phyloP scores from a whole-genome alignment of 1,140 invertebrate genomes.

The Cardiocondyla obscurior region DNA sequence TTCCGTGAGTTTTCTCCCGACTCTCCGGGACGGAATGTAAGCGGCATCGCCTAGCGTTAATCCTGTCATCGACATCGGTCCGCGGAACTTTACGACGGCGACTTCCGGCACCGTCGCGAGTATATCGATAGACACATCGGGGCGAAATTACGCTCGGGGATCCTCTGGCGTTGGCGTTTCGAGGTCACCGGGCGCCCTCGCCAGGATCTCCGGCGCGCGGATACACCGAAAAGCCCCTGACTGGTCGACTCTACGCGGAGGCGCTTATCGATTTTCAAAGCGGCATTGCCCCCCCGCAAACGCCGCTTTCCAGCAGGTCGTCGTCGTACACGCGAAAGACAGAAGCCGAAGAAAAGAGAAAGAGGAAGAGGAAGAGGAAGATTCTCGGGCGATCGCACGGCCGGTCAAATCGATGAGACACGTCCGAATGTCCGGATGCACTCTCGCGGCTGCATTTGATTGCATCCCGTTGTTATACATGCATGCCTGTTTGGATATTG shows the following conservation, averaged over 20 bases:
- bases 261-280: slow-evolving; percentile 74
- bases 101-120: slow-evolving; percentile 29
- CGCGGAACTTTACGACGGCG: slow-evolving; percentile 45
- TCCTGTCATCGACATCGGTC: slow-evolving; percentile 59
- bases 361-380: background rate
- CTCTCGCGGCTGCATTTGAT: slow-evolving; percentile 61
- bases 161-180: slow-evolving; percentile 58
- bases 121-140: slow-evolving; percentile 51
- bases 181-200: slow-evolving; percentile 62
- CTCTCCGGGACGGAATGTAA: background rate
- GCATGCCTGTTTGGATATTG: slow-evolving; percentile 52
- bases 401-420: background rate
- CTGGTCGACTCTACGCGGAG: slow-evolving; percentile 70
- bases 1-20: background rate
- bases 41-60: slow-evolving; percentile 36
- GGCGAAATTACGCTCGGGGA: slow-evolving; percentile 50
- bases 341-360: background rate
- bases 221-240: slow-evolving; percentile 72
- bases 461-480: slow-evolving; percentile 47
- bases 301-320: slow-evolving; percentile 61
- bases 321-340: background rate
- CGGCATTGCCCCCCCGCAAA: slow-evolving; percentile 66
- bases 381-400: background rate
- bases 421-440: slow-evolving; percentile 40
- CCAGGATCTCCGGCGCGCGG: slow-evolving; percentile 66